phyloP scores from a whole-genome alignment of 2,888 invertebrate genomes.

The Agrenia bidenticulata region DNA sequence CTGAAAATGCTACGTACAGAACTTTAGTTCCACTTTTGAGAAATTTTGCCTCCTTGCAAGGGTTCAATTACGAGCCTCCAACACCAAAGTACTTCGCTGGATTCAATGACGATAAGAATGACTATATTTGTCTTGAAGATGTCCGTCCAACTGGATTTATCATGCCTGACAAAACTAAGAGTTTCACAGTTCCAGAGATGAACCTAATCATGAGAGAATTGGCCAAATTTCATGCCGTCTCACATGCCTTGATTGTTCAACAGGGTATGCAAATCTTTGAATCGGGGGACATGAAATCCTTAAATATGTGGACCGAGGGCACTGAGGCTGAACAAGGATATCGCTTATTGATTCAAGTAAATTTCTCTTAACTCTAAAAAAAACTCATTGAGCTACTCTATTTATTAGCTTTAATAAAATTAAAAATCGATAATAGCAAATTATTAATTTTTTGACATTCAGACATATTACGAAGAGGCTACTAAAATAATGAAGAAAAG shows the following conservation, averaged over 20 bases:
- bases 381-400: too few species aligned
- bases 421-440: too few species aligned
- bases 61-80: slow-evolving; percentile 26
- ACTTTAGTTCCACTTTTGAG: slow-evolving; percentile 28
- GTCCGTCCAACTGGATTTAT: slow-evolving; percentile 40
- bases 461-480: slow-evolving; percentile 4
- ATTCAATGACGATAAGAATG: slow-evolving; percentile 36
- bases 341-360: too few species aligned
- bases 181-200: slow-evolving; percentile 32
- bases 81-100: slow-evolving; percentile 41
- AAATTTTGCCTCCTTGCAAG: slow-evolving; percentile 24
- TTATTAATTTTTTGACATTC: too few species aligned
- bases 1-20: slow-evolving; percentile 36
- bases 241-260: slow-evolving; percentile 30
- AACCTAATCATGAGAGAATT: slow-evolving; percentile 33
- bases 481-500: slow-evolving; percentile 11
- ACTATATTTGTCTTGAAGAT: slow-evolving; percentile 45
- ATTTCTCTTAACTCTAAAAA: too few species aligned
- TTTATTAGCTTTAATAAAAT: too few species aligned
- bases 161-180: slow-evolving; percentile 42
- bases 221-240: slow-evolving; percentile 42
- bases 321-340: too few species aligned
- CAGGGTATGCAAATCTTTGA: slow-evolving; percentile 30
- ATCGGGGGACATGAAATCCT: neutral
- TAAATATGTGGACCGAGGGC: neutral